Evolutionary conservation across 2,113 vertebrate species (phyloP).

Genomic region (Hyaena hyaena): DNA sequence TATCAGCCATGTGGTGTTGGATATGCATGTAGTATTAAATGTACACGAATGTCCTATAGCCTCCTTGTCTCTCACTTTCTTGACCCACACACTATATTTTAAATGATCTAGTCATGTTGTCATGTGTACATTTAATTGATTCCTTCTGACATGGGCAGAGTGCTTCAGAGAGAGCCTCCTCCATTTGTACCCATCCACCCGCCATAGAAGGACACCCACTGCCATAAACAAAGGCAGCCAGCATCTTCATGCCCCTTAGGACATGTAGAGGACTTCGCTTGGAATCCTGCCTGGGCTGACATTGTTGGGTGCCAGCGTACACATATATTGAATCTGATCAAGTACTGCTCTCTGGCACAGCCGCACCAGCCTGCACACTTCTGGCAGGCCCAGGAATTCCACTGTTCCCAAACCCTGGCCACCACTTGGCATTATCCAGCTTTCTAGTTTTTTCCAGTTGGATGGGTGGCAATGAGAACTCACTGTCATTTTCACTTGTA

Average conservation of each 20-base stretch:
- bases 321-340: not conserved
- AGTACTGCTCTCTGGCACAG: not conserved
- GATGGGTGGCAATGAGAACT: not conserved
- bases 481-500: not conserved
- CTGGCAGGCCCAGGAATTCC: not conserved
- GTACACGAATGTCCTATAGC: not conserved
- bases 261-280: fast-evolving
- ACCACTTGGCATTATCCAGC: too few species aligned
- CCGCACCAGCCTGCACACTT: not conserved
- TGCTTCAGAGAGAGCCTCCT: not conserved
- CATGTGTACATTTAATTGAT: fast-evolving
- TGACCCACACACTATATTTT: not conserved
- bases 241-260: not conserved
- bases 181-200: fast-evolving
- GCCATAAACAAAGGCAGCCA: not conserved
- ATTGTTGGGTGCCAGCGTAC: not conserved
- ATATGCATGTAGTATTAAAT: not conserved
- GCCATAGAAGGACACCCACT: not conserved
- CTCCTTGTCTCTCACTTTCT: not conserved
- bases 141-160: not conserved
- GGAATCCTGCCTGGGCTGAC: fast-evolving
- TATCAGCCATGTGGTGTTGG: not conserved
- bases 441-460: not conserved
- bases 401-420: fast-evolving
- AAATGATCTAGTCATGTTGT: not conserved